Evolutionary conservation across 2,113 vertebrate genomes (phyloP), one percentile per base, ranked within the genome.

Genomic region (Nyctereutes procyonoides): DNA sequence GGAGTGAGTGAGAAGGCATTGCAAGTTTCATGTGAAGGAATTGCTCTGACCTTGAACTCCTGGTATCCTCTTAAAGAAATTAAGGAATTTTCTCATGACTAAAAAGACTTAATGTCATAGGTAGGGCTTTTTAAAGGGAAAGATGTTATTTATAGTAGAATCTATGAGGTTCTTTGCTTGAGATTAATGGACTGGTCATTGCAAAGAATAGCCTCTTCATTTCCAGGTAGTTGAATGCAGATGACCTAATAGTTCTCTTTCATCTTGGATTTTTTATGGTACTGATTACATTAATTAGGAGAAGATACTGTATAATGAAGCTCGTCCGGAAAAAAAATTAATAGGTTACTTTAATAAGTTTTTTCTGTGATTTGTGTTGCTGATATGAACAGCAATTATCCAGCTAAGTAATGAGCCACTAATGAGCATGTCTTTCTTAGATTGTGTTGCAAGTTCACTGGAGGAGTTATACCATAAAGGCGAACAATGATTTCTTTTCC

Each of bases 351-450:
- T 98, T 98, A 98, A 98, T 98, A 98, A 98, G 98, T 90, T 79
- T 98, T 98, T 95, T 96, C 87, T 92, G 88, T 98, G 98, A 98
- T 99, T 98, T 99, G 98, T 98, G 97, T 97, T 98, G 96, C 96
- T 98, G 98, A 98, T 98, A 98, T 30, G 76, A 98, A 98, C 97
- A 98, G 98, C 97, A 98, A 98, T 98, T 99, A 98, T 89, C 97
- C 84, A 97, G 95, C 86, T 96, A 97, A 98, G 98, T 98, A 98
- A 98, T 98, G 97, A 98, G 98, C 96, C 93, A 95, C 97, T 99
- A 99, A 99, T 99, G 98, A 99, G 97, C 90, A 97, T 96, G 96
- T 95, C 98, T 98, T 95, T 97, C 97, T 95, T 95, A 97, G 98
- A 98, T 98, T 98, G 97, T 96, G 96, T 97, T 96, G 95, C 80